Conservation (phyloP, 1,140 invertebrate genomes). For the Agraylea sexmaculata region DNA sequence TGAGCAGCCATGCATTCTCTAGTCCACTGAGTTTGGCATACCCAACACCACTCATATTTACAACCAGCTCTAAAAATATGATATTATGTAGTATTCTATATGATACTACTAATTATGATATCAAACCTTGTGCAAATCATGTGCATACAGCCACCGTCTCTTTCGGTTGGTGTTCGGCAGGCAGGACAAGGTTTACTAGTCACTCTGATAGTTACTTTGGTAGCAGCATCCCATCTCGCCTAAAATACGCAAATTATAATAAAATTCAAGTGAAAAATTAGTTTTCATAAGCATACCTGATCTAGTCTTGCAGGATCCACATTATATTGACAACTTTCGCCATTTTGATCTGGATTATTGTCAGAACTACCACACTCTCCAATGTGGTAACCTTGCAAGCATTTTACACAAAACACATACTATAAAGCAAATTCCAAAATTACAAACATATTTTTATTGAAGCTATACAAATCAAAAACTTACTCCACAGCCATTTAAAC, state of each 20-base stretch:
- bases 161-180: conserved; percentile 75
- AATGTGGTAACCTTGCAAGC: conserved; percentile 68
- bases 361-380: conserved; percentile 51
- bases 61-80: conserved; percentile 49
- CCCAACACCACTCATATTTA: conserved; percentile 78
- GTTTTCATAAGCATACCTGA: conserved; percentile 10
- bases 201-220: conserved; percentile 60
- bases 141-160: conserved; percentile 83
- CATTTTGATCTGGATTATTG: conserved; percentile 27
- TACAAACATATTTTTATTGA: not conserved
- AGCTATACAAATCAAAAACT: conserved; percentile 22
- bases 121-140: conserved; percentile 55
- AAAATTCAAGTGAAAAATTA: not conserved
- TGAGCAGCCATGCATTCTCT: conserved; percentile 77
- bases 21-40: conserved; percentile 76
- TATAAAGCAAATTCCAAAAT: conserved; percentile 24
- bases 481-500: conserved; percentile 64
- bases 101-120: not conserved
- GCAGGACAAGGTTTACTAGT: conserved; percentile 81
- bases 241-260: conserved; percentile 24
- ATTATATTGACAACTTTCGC: conserved; percentile 40
- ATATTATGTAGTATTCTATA: not conserved
- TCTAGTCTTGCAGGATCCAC: conserved; percentile 41
- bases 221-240: conserved; percentile 69
- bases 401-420: conserved; percentile 73